phyloP scores from a whole-genome alignment of 2,888 invertebrate genomes.

The Aricia artaxerxes region DNA sequence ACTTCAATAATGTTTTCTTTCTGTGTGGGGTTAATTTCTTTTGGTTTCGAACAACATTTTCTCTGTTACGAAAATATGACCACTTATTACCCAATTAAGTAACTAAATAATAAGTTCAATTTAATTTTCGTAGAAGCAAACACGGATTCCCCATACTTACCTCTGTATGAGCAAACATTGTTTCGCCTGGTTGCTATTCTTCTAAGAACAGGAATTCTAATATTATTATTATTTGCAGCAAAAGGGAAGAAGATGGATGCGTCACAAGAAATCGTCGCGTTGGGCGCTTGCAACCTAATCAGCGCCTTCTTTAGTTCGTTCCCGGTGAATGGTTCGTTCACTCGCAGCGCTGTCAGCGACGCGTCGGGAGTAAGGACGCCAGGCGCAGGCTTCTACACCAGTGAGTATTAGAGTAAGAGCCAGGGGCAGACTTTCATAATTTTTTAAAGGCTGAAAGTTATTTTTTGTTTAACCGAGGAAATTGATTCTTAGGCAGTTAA shows the following conservation, averaged over 20 bases:
- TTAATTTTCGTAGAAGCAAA: too few relatives aligned
- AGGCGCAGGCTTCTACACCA: constrained; percentile 86
- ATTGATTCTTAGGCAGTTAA: too few relatives aligned
- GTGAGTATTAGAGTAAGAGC: constrained; percentile 56
- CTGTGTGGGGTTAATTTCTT: neutral
- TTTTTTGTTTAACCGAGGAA: too few relatives aligned
- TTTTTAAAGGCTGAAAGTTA: too few relatives aligned
- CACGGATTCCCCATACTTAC: too few relatives aligned
- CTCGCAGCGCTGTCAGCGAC: constrained; percentile 89
- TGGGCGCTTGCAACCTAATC: constrained; percentile 87
- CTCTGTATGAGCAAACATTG: too few relatives aligned
- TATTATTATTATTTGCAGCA: constrained; percentile 67
- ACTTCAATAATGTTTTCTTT: neutral
- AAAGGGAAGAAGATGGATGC: constrained; percentile 86
- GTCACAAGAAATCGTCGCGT: constrained; percentile 89
- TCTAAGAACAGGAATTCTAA: too few relatives aligned
- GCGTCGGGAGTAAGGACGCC: constrained; percentile 89
- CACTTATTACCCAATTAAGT: too few relatives aligned
- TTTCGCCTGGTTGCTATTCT: too few relatives aligned
- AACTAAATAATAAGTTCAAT: too few relatives aligned
- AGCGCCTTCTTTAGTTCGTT: constrained; percentile 89
- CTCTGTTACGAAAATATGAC: neutral
- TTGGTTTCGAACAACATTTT: neutral
- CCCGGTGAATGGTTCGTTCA: constrained; percentile 88
- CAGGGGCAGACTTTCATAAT: neutral